Percentiles rank a stretch among this genome's conserved stretches.
These are phyloP conservation scores for Hyles lineata DNA, from an alignment of 2,888 invertebrate genomes.

Conservation along the genomic window DNA sequence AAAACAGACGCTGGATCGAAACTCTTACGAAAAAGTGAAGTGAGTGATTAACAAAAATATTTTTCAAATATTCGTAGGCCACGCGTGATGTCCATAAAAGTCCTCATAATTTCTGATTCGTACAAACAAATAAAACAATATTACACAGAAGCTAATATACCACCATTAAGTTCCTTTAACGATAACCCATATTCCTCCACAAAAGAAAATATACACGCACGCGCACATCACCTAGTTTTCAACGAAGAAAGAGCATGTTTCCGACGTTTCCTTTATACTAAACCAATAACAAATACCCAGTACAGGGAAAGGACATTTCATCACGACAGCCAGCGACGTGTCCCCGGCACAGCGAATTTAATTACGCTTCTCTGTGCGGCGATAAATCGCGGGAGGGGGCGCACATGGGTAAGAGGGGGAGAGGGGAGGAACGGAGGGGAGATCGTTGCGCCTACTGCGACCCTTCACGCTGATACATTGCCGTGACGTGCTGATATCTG, in stretches of 20 bases:
- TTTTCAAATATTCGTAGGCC: too few species aligned
- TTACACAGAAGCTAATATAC: not conserved
- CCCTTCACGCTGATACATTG: conserved; percentile 29
- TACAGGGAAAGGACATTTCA: conserved; percentile 25
- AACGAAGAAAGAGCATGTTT: not conserved
- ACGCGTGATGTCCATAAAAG: too few species aligned
- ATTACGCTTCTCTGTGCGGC: conserved; percentile 36
- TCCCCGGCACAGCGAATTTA: conserved; percentile 34
- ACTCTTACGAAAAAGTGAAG: too few species aligned
- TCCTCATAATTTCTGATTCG: too few species aligned
- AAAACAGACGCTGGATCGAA: too few species aligned
- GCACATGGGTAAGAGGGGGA: not conserved
- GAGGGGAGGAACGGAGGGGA: not conserved
- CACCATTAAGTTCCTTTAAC: not conserved
- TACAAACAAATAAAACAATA: too few species aligned
- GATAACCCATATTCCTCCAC: not conserved
- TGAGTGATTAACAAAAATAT: too few species aligned
- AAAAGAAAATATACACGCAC: not conserved
- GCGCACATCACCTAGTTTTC: not conserved
- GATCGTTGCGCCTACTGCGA: conserved; percentile 33
- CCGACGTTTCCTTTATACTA: not conserved
- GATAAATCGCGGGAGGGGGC: conserved; percentile 36
- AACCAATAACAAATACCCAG: conserved; percentile 19
- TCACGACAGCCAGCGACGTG: conserved; percentile 26
- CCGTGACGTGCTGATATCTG: conserved; percentile 27